Conservation (phyloP, 2,113 vertebrate species). For the Crotalus horridus region DNA sequence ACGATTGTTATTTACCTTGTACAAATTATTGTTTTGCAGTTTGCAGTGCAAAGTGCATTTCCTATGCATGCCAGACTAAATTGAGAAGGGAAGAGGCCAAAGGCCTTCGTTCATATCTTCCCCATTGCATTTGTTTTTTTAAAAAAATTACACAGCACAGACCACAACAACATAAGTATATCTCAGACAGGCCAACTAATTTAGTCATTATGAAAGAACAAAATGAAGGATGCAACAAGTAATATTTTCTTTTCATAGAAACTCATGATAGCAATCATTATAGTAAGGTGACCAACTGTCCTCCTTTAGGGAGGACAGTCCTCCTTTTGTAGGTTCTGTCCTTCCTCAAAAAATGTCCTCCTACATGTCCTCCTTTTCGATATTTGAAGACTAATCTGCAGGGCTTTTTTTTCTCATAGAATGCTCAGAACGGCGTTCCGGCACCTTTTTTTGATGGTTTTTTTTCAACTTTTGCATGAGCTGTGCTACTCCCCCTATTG, state of each 20-base stretch:
- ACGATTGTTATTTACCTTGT: conserved; percentile 59
- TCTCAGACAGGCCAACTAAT: neutral
- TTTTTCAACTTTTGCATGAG: no score
- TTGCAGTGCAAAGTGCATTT: conserved; percentile 47
- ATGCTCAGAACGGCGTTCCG: no score
- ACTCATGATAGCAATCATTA: neutral
- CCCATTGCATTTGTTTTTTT: neutral
- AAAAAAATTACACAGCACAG: conserved; percentile 10
- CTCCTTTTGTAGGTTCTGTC: no score
- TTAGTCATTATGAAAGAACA: neutral
- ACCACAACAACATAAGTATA: conserved; percentile 32
- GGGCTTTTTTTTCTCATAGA: no score
- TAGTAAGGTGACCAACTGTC: no score
- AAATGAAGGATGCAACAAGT: neutral
- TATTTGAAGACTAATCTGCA: no score
- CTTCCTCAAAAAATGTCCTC: no score
- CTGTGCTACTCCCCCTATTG: no score
- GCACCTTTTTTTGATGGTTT: no score
- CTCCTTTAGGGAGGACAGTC: no score
- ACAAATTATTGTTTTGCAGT: conserved; percentile 64
- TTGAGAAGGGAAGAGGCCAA: conserved; percentile 4
- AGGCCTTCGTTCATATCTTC: neutral
- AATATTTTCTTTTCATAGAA: neutral
- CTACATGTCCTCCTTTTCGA: no score
- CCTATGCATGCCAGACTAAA: conserved; percentile 32